Base-by-base conservation (phyloP, 2,113 vertebrate genomes). In the Henicopernis longicauda region DNA sequence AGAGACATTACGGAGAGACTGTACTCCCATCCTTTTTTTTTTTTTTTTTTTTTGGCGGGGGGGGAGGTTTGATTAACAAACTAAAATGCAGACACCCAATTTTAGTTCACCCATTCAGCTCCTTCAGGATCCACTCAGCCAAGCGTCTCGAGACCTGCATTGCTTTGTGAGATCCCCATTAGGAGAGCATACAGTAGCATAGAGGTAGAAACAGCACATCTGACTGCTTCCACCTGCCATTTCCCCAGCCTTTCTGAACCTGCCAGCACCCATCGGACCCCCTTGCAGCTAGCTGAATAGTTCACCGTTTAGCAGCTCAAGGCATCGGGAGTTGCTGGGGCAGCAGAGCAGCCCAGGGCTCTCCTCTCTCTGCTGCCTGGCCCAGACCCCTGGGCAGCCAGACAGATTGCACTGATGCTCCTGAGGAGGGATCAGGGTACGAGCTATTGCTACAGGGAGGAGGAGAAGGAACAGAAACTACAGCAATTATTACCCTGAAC, bases 221-320 rank as follows among this genome's bases (percentile, higher is more conserved):
- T 45, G 38, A 8, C 29, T 89, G 47, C 59, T 92, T 61, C 42
- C 55, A 81, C 36, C 27, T 32, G 55, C 72, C 47, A 52, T 32
- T 42, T 78, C 29, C 38, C 17, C 73, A 40, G 69, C 8, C 36
- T 54, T 70, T 77, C 55, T 55, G 52, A 47, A n/a, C 10, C 8
- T 4, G 2, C 2, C 4, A 89, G n/a, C 16, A n/a, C 7, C 20
- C 59, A 31, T 0, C 11, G 12, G 13, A 4, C 4, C 13, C 13
- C 13, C 4, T 40, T 31, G 44, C 40, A 82, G 34, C 16, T 36
- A 34, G 11, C 7, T 73, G 50, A 90, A 38, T 26, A 69, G 40
- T 23, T 80, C 58, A 59, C 58, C 11, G 22, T 47, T 40, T 45
- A 62, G 76, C 86, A 86, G 17, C 67, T 71, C 0, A 2, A 76